Base-by-base conservation (phyloP, 2,113 vertebrate species). In the Oreocharis arfaki region DNA sequence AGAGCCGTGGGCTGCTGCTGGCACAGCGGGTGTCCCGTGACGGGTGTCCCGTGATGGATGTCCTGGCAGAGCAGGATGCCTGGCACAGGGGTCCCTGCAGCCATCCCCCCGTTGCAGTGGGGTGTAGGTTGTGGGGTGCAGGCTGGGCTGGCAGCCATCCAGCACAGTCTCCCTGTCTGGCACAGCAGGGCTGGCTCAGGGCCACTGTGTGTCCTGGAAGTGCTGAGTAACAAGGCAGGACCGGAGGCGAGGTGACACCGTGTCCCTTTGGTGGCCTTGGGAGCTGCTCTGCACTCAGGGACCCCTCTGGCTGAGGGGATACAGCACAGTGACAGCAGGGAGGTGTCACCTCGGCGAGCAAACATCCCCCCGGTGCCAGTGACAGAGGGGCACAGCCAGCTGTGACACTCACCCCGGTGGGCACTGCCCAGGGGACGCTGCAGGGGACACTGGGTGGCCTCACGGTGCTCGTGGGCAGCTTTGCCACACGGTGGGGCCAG, bases 221-320 rank as follows among this genome's bases (percentile, higher is more conserved):
- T 95, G 96, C 96, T 96, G 96, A 96, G 95, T 96, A 91, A 95
- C 37, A 7, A 41, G 76, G 91, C 95, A 77, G 68, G 76, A 80
- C 81, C 5, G 0, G 84, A 70, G 87, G 80, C 1, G 4, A 28
- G 86, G 1, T 86, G 96, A 73, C 16, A 19, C 89, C 6, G 0
- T 2, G 3, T 57, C 76, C 87, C 73, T 50, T 21, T 0, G 28
- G 59, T 83, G 95, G 56, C 86, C 33, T 59, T 49, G 0, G 1
- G 61, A 42, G 61, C 59, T 0, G 0, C 44, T 41, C 13, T 0
- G 0, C 4, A 0, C 4, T 0, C 59, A 0, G 3, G 47, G 14
- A 11, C 47, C n/a, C n/a, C 37, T 49, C 64, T 5, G 17, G 46
- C 22, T 2, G 0, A 1, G 50, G 41, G 70, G n/a, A 26, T 3